phyloP scores from a whole-genome alignment of 2,888 invertebrate genomes.

The Catocala nupta region DNA sequence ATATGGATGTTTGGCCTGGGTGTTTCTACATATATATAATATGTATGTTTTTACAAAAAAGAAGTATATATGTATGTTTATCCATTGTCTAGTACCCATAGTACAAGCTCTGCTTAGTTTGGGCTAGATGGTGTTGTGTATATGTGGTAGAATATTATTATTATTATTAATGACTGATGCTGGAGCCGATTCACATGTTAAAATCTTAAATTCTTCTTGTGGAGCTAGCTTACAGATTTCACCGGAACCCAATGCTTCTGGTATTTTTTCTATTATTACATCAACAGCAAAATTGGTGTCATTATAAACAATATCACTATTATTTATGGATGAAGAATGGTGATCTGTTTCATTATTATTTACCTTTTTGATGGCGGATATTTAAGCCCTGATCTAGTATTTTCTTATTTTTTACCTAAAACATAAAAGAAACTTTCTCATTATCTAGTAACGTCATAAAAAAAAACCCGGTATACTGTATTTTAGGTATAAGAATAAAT shows the following conservation, averaged over 20 bases:
- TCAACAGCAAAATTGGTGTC: slow-evolving; percentile 9
- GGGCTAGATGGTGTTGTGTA: too few relatives aligned
- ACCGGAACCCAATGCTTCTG: not conserved
- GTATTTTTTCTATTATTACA: not conserved
- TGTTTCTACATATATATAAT: too few relatives aligned
- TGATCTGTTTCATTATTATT: not conserved
- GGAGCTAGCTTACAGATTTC: slow-evolving; percentile 11
- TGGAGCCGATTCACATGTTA: slow-evolving; percentile 20
- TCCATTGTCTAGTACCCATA: too few relatives aligned
- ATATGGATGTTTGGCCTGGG: too few relatives aligned
- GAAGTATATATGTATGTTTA: too few relatives aligned
- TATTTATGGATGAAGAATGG: too few relatives aligned
- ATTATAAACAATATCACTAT: slow-evolving; percentile 1
- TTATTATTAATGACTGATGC: slow-evolving; percentile 15
- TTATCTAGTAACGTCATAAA: not conserved
- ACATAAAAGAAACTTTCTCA: not conserved
- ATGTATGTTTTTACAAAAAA: too few relatives aligned
- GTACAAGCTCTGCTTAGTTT: too few relatives aligned
- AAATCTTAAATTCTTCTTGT: slow-evolving; percentile 15
- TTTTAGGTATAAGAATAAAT: too few relatives aligned
- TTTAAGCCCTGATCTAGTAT: not conserved
- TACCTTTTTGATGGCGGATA: not conserved
- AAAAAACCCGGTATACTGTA: too few relatives aligned
- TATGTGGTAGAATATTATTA: too few relatives aligned
- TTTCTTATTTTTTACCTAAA: slow-evolving; percentile 1